Evolutionary conservation across 2,113 vertebrate species (phyloP).

Genomic region (Sinosuthora webbiana): DNA sequence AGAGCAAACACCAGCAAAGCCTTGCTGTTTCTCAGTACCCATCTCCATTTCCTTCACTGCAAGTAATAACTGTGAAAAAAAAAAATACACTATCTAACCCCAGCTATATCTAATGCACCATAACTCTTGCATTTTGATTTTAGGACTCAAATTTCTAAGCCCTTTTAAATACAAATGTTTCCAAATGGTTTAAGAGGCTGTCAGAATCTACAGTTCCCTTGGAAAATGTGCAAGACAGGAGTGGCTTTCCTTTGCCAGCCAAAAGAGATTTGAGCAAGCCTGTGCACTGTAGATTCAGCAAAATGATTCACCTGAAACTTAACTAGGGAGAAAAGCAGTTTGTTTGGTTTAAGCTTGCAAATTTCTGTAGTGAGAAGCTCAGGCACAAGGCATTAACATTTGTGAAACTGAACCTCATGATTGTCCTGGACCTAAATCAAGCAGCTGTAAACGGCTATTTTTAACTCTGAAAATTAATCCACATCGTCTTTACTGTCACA

Average conservation of each 20-base stretch:
- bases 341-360: neutral
- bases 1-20: neutral
- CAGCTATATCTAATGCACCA: neutral
- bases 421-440: slow-evolving; percentile 27
- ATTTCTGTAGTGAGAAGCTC: neutral
- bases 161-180: neutral
- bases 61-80: neutral
- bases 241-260: neutral
- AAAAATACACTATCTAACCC: neutral
- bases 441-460: slow-evolving; percentile 63
- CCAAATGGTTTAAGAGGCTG: neutral
- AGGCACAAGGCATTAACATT: neutral
- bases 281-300: neutral
- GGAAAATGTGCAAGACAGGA: neutral
- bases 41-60: neutral
- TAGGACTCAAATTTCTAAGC: neutral
- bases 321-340: neutral
- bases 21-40: neutral
- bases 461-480: slow-evolving; percentile 61
- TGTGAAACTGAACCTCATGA: neutral
- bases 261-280: neutral
- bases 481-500: neutral
- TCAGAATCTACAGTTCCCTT: neutral
- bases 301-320: slow-evolving; percentile 38
- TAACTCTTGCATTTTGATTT: neutral